Conservation (phyloP, 2,113 vertebrate species). For the Platysteira castanea region DNA sequence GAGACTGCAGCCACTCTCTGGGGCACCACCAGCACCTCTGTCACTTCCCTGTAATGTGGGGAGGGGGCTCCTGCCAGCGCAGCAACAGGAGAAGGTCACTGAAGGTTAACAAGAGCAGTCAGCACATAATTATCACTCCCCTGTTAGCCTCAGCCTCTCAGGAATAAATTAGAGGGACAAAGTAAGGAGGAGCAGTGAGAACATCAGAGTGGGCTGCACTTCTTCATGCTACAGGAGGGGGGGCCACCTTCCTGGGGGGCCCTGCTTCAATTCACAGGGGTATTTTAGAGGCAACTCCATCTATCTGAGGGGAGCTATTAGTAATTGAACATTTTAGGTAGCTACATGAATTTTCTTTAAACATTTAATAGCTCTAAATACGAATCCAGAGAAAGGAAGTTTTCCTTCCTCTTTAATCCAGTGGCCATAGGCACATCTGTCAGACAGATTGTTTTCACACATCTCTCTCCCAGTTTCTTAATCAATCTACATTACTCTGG, state of each 20-base stretch:
- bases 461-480: neutral
- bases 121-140: neutral
- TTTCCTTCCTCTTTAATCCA: neutral
- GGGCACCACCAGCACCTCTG: neutral
- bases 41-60: neutral
- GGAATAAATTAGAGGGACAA: conserved; percentile 16
- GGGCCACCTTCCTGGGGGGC: neutral
- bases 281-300: neutral
- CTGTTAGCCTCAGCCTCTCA: neutral
- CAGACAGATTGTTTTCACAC: neutral
- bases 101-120: conserved; percentile 35
- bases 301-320: neutral
- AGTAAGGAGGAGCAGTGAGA: neutral
- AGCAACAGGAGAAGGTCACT: neutral
- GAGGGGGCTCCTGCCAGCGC: neutral
- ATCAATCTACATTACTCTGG: neutral
- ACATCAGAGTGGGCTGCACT: neutral
- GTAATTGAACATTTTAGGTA: neutral
- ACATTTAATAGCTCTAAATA: neutral
- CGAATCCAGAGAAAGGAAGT: neutral
- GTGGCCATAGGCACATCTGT: neutral
- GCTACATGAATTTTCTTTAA: neutral
- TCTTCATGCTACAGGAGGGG: neutral
- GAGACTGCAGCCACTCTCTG: neutral
- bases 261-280: neutral